Percentiles rank a stretch among this genome's conserved stretches.
phyloP scores from a whole-genome alignment of 2,888 invertebrate genomes.

The Euphydryas editha region DNA sequence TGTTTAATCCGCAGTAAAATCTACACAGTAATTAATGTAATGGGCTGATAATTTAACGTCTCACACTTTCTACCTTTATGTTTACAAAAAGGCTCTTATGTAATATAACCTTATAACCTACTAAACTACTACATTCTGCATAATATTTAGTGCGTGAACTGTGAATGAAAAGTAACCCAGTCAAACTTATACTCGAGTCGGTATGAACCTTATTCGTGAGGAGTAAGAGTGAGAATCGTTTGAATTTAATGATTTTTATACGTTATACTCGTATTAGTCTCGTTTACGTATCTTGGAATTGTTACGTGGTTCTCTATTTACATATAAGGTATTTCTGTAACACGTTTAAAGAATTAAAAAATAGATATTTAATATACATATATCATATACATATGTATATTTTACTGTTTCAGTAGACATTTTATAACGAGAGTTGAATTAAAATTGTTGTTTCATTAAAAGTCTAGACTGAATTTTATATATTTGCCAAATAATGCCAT shows the following conservation, averaged over 20 bases:
- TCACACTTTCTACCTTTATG: conserved; percentile 41
- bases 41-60: conserved; percentile 26
- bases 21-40: conserved; percentile 23
- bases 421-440: no score
- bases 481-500: no score
- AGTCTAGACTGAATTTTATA: no score
- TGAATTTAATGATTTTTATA: conserved; percentile 22
- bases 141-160: conserved; percentile 75
- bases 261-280: conserved; percentile 39
- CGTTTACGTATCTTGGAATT: conserved; percentile 49
- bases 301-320: conserved; percentile 28
- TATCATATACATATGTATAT: background rate
- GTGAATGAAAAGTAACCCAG: conserved; percentile 57
- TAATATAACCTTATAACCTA: conserved; percentile 66
- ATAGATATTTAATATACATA: background rate
- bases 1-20: conserved; percentile 7
- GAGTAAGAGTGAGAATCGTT: conserved; percentile 46
- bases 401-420: background rate
- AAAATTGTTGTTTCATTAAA: no score
- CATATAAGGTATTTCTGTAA: conserved; percentile 4
- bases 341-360: conserved; percentile 4
- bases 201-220: conserved; percentile 37
- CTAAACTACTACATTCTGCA: conserved; percentile 59
- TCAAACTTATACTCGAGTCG: conserved; percentile 38
- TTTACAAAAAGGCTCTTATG: conserved; percentile 56